Evolutionary conservation across 2,113 vertebrate genomes (phyloP), one percentile per base, ranked within the genome.

Genomic region (Ptilonorhynchus violaceus): DNA sequence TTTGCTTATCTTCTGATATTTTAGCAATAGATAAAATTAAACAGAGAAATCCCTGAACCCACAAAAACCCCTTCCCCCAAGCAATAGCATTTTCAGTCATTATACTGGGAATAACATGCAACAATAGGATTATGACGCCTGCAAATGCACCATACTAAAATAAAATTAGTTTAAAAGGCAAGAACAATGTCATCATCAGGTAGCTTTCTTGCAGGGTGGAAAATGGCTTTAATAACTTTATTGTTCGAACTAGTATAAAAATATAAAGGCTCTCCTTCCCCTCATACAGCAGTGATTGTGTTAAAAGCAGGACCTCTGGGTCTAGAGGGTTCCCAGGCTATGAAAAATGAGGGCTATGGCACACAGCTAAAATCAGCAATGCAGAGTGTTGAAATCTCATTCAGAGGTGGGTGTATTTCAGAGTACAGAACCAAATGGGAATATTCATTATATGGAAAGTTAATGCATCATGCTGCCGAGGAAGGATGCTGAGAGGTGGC

Each of bases 401-500:
- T 95, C 83, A 85, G 39, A 82, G 27, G 37, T 41, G 79, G 58
- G 58, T 92, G 42, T 78, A 87, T 95, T 97, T 97, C 63, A 39
- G 85, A 68, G 67, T 49, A 55, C 9, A 30, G 82, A 88, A 77
- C 82, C 81, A 89, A 97, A 86, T 21, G 86, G 77, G 59, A 96
- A 70, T 95, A 94, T 95, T 97, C 89, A 92, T 94, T 95, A 58
- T 76, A 92, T 85, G 76, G 75, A 89, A 92, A 92, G 84, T 93
- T 95, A 96, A 97, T 88, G 74, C 89, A 88, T 97, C 77, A 72
- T 66, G 42, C 94, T 96, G 81, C 85, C 93, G 68, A 66, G 78
- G 56, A 91, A 93, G 55, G 84, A 85, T 70, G 62, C 53, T 78
- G 81, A 86, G 81, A 92, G 84, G 56, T 76, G 78, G 74, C 41